Evolutionary conservation across 2,888 invertebrate genomes (phyloP), one percentile per base, ranked within the genome.

Genomic region (Strigamia transsilvanica): DNA sequence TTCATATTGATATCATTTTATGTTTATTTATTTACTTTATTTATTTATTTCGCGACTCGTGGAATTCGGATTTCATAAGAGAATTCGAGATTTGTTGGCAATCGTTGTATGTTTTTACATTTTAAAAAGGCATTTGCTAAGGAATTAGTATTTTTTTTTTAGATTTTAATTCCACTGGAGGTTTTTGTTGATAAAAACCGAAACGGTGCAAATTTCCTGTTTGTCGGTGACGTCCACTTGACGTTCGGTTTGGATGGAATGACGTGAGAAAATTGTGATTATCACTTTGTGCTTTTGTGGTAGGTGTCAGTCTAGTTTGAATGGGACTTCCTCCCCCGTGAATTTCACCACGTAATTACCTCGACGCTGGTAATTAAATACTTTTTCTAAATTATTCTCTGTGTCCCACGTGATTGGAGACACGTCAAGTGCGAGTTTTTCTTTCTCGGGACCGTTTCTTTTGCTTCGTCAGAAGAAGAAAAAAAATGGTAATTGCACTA

Each of bases 191-290:
- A 73, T 73, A 73, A 23, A 66, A 73, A 12, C 32, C 12, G 73
- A 73, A 73, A 32, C 73, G 73, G 13, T 73, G 73, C 73, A 73
- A 73, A 73, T 73, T 73, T 73, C 73, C 73, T 73, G 73, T 56
- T 56, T 46, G 3, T 56, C 18, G 56, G 18, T 73, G 73, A 73
- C 73, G 73, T 73, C 73, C 73, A 73, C 73, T 73, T 73, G 73
- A 73, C 73, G 73, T 73, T 73, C 73, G 73, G 27, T 73, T 73
- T 27, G 73, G 73, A 73, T 73, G 73, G 73, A 73, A 32, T 73
- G 73, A 73, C 73, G 73, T 73, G 73, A 73, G 73, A 73, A 73
- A 73, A 73, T 73, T 73, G 73, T 73, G 73, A 73, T 73, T 73
- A 73, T 73, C 73, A 73, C 73, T 73, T 66, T 73, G 73, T 73